Conservation (phyloP, 2,797 vertebrate genomes). For the Diplodus sargus region DNA sequence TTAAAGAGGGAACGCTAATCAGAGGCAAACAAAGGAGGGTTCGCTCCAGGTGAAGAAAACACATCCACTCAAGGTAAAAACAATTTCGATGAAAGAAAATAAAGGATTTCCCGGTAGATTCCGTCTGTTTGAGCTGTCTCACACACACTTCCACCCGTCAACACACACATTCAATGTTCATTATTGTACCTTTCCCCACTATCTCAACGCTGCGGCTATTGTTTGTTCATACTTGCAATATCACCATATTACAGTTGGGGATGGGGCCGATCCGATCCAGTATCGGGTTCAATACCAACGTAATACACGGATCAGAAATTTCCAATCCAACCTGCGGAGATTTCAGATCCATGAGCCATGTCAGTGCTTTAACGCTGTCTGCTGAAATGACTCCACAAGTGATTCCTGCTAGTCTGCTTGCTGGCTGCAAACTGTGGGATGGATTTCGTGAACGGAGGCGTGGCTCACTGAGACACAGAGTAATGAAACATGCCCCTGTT, state of each 20-base stretch:
- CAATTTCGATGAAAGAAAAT: slow-evolving; percentile 16
- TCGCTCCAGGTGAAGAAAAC: slow-evolving; percentile 13
- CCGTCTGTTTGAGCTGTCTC: slow-evolving; percentile 22
- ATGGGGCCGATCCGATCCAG: too few relatives aligned
- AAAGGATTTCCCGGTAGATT: background rate
- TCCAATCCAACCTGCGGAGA: too few relatives aligned
- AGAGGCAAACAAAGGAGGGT: slow-evolving; percentile 13
- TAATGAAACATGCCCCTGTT: too few relatives aligned
- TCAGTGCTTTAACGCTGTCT: too few relatives aligned
- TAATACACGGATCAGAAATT: too few relatives aligned
- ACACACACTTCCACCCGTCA: background rate
- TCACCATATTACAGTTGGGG: background rate
- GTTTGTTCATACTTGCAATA: slow-evolving; percentile 2
- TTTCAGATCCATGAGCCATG: too few relatives aligned
- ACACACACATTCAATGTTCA: background rate
- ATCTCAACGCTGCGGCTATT: background rate
- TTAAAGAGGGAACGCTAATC: slow-evolving; percentile 1
- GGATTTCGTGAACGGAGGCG: too few relatives aligned
- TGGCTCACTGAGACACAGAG: too few relatives aligned
- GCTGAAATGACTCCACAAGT: too few relatives aligned
- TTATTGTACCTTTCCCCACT: background rate
- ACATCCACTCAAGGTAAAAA: slow-evolving; percentile 9
- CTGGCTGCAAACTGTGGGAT: too few relatives aligned
- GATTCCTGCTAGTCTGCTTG: too few relatives aligned
- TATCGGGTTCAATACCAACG: too few relatives aligned